Percentiles rank a stretch among this genome's conserved stretches.
phyloP scores from a whole-genome alignment of 2,113 vertebrate genomes.

The Hippocampus abdominalis region DNA sequence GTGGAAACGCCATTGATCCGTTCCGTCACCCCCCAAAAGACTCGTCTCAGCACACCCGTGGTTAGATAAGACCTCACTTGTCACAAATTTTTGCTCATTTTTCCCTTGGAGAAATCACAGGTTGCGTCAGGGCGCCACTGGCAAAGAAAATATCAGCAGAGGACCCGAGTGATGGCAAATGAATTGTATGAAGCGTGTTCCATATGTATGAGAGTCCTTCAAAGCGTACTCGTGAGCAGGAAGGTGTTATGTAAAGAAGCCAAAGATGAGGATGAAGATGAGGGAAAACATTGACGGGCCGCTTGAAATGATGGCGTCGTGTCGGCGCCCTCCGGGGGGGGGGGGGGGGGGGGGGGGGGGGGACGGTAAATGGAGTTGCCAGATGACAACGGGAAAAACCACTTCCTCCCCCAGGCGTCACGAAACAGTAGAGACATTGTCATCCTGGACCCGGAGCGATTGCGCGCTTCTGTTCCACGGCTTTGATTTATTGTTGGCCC shows the following conservation, averaged over 20 bases:
- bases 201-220: slow-evolving; percentile 15
- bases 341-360: background rate
- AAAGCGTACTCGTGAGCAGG: slow-evolving; percentile 24
- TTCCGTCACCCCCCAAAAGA: too few relatives aligned
- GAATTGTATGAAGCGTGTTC: background rate
- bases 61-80: too few relatives aligned
- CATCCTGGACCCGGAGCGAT: slow-evolving; percentile 29
- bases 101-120: background rate
- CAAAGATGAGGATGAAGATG: slow-evolving; percentile 46
- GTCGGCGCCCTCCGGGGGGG: slow-evolving; percentile 16
- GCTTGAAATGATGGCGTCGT: slow-evolving; percentile 41
- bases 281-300: slow-evolving; percentile 24
- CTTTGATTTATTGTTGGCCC: slow-evolving; percentile 34
- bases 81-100: background rate
- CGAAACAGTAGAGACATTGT: slow-evolving; percentile 55
- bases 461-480: slow-evolving; percentile 26
- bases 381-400: slow-evolving; percentile 45
- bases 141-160: too few relatives aligned
- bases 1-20: too few relatives aligned
- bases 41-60: too few relatives aligned
- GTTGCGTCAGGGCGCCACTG: background rate
- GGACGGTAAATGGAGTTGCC: slow-evolving; percentile 43
- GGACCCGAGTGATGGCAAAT: background rate
- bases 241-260: slow-evolving; percentile 58
- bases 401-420: slow-evolving; percentile 45